Evolutionary conservation across 2,113 vertebrate species (phyloP), one percentile per base, ranked within the genome.

Genomic region (Odobenus rosmarus): DNA sequence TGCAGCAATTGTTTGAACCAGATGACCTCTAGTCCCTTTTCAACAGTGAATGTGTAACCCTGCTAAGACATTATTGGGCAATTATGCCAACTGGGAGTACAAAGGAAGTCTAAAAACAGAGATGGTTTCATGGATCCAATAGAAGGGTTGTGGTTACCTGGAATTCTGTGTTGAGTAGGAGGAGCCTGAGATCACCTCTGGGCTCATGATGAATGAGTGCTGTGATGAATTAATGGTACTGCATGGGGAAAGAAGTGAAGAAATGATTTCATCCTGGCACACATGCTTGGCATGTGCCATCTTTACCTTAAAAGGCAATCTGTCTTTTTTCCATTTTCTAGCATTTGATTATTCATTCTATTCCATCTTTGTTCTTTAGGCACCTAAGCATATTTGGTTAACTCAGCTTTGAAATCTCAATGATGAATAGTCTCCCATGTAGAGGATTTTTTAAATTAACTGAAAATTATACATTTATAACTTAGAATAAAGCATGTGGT

Each of bases 401-500:
- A 95, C 72, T 96, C 84, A 24, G 59, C 77, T 97, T 96, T 90
- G 92, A 97, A 95, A 97, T 90, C 92, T 97, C 46, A 67, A 0
- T 93, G 96, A 98, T 93, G 77, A 96, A 97, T 94, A 71, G 86
- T 59, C 61, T 93, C 91, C 62, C 33, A 3, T 77, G 36, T 95
- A 91, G 85, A 95, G 6, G 42, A 26, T 64, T 94, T 98, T 95
- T 96, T 21, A 61, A 97, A 96, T 97, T 98, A 97, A 97, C 95
- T 93, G 42, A 95, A 94, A 98, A 98, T 98, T 98, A 95, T 86
- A 89, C 88, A 97, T 96, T 91, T 97, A 96, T 95, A 94, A 89
- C 33, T 93, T 84, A 82, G 85, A 94, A 92, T 94, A 96, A 98
- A 92, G 94, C 84, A 93, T 86, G 77, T 93, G 87, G 90, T 96